Base-by-base conservation (phyloP, 2,888 invertebrate species). In the Seladonia tumulorum region DNA sequence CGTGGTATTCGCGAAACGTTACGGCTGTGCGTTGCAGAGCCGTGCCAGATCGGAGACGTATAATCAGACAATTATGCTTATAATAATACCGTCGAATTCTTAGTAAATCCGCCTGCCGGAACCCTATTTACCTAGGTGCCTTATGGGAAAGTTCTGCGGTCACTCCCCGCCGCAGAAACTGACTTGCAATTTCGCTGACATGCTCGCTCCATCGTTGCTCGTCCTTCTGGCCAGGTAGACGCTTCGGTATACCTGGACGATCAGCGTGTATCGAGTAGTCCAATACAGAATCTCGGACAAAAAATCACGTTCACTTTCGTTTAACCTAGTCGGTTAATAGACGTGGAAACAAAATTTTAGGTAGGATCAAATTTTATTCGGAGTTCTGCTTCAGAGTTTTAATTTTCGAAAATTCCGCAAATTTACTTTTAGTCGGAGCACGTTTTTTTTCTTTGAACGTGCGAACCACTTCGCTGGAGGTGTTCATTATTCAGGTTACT, bases 11-110 rank as follows among this genome's bases (percentile, higher is more conserved):
- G 79, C 60, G 74, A 66, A 81, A 68, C 60, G 22, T 71, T 25
- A 63, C 45, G 83, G 76, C 66, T 81, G 35, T 72, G 68, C 72
- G 71, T 45, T 73, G 29, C 77, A 75, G 81, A 49, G 42, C 49
- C 71, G 63, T 57, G 87, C 81, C 83, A 79, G 87, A 79, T 88
- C 90, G 85, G 88, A 90, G 88, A 90, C 89, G 89, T 91, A 90
- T 90, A 91, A 91, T 91, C 91, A 91, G 87, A 90, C 89, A 90
- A 91, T 91, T 90, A 90, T 84, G 88, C 42, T 86, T 74, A 89
- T 90, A 91, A 91, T 91, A 87, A 91, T 86, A 91, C 88, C 76
- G 76, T 81, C 75, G 85, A 87, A 89, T 91, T 91, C 91, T 88
- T 82, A 86, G 91, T 91, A 91, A 82, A 78, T 81, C 76, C 71